Evolutionary conservation across 2,888 invertebrate genomes (phyloP).

Genomic region (Pandemis corylana): DNA sequence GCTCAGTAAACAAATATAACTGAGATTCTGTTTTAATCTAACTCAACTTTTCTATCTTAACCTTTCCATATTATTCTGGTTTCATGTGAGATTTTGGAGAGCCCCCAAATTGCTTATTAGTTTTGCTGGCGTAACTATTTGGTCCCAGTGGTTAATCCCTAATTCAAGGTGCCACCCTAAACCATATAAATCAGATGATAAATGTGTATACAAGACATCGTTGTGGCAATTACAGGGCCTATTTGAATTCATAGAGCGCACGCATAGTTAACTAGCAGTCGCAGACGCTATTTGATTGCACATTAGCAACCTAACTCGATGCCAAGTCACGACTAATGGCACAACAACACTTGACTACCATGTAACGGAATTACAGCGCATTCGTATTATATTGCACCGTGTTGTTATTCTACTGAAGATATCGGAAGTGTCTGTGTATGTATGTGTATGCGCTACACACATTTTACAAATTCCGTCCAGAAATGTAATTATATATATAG

Average conservation of each 20-base stretch:
- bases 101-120: slow-evolving; percentile 10
- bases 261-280: slow-evolving; percentile 75
- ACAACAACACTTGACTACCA: slow-evolving; percentile 58
- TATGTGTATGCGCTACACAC: neutral
- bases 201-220: slow-evolving; percentile 52
- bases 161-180: slow-evolving; percentile 10
- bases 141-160: slow-evolving; percentile 15
- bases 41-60: slow-evolving; percentile 41
- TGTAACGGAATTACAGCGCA: slow-evolving; percentile 42
- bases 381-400: slow-evolving; percentile 26
- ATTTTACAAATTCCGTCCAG: neutral
- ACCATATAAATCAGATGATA: slow-evolving; percentile 35
- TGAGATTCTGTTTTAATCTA: slow-evolving; percentile 73
- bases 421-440: slow-evolving; percentile 5
- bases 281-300: slow-evolving; percentile 75
- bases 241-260: slow-evolving; percentile 76
- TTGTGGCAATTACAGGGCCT: slow-evolving; percentile 64
- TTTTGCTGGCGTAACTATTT: slow-evolving; percentile 9
- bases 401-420: slow-evolving; percentile 19
- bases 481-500: neutral
- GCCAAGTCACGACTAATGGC: slow-evolving; percentile 79
- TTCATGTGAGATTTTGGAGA: neutral
- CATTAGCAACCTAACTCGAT: slow-evolving; percentile 76
- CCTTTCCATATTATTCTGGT: slow-evolving; percentile 3
- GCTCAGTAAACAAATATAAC: slow-evolving; percentile 82